Percentiles rank a stretch among this genome's conserved stretches.
These are phyloP conservation scores for Gallinago solitaria DNA, from an alignment of 2,797 vertebrate genomes.

Conservation along the genomic window DNA sequence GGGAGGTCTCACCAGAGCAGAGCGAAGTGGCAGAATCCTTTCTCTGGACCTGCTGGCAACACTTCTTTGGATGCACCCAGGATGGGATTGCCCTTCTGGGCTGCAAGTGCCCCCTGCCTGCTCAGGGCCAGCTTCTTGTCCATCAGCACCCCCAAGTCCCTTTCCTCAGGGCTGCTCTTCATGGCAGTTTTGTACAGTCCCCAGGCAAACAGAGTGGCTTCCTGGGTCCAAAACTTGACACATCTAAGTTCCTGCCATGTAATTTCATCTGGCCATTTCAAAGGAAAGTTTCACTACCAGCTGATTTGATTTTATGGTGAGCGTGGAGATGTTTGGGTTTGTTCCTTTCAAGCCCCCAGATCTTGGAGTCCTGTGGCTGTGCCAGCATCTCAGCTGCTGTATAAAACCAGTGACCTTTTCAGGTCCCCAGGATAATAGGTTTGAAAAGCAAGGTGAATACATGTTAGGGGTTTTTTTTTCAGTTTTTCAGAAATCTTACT, in stretches of 20 bases:
- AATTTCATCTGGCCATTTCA: not conserved
- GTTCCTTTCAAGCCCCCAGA: not conserved
- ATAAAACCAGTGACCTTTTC: not conserved
- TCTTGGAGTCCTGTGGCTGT: not conserved
- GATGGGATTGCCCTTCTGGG: too few species aligned
- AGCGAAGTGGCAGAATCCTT: too few species aligned
- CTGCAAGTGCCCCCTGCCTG: too few species aligned
- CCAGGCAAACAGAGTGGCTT: not conserved
- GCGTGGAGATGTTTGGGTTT: not conserved
- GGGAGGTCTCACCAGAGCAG: too few species aligned
- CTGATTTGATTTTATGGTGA: not conserved
- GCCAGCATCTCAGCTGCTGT: not conserved
- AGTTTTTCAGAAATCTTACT: not conserved
- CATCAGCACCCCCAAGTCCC: too few species aligned
- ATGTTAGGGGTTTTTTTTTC: not conserved
- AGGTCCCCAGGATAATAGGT: accelerated
- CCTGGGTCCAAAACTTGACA: not conserved
- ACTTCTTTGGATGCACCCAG: too few species aligned
- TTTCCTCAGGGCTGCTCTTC: too few species aligned
- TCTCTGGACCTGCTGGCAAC: too few species aligned
- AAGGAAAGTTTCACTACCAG: not conserved
- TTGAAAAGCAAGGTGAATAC: not conserved
- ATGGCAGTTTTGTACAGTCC: not conserved
- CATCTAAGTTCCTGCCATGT: not conserved
- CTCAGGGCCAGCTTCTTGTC: too few species aligned